Conservation (phyloP, 2,888 invertebrate genomes). For the Philaethria dido region DNA sequence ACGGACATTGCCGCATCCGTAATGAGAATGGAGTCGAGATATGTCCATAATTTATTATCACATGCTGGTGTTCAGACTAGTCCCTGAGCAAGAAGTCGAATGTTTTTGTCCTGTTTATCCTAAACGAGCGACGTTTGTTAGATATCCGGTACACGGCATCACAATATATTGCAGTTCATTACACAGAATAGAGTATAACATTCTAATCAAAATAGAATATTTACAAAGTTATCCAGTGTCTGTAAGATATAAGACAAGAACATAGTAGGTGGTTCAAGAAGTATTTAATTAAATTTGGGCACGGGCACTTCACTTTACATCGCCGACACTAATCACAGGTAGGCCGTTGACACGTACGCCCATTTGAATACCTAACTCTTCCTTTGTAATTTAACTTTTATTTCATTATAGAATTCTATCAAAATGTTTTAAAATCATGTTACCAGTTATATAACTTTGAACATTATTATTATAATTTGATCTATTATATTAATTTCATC, state of each 20-base stretch:
- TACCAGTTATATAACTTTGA: neutral
- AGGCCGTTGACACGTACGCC: constrained; percentile 72
- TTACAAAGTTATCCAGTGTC: constrained; percentile 36
- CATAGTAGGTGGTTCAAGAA: constrained; percentile 68
- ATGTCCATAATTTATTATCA: constrained; percentile 79
- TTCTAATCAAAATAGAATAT: constrained; percentile 26
- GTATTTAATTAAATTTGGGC: constrained; percentile 81
- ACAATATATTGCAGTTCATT: constrained; percentile 14
- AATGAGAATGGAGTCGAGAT: constrained; percentile 82
- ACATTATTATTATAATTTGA: neutral
- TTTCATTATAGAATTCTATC: neutral
- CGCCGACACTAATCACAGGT: constrained; percentile 77
- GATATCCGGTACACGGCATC: constrained; percentile 18
- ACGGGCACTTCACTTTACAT: constrained; percentile 68
- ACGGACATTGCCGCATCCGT: constrained; percentile 83
- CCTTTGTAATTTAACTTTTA: constrained; percentile 48
- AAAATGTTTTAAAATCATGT: neutral
- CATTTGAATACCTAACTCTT: constrained; percentile 68
- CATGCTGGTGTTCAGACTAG: constrained; percentile 63
- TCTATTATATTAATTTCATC: no score
- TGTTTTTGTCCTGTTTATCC: constrained; percentile 58
- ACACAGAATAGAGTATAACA: constrained; percentile 21
- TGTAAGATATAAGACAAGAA: constrained; percentile 52
- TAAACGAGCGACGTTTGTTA: constrained; percentile 42
- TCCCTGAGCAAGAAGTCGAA: constrained; percentile 58